phyloP scores from a whole-genome alignment of 2,888 invertebrate genomes.

The Mesoligia furuncula region DNA sequence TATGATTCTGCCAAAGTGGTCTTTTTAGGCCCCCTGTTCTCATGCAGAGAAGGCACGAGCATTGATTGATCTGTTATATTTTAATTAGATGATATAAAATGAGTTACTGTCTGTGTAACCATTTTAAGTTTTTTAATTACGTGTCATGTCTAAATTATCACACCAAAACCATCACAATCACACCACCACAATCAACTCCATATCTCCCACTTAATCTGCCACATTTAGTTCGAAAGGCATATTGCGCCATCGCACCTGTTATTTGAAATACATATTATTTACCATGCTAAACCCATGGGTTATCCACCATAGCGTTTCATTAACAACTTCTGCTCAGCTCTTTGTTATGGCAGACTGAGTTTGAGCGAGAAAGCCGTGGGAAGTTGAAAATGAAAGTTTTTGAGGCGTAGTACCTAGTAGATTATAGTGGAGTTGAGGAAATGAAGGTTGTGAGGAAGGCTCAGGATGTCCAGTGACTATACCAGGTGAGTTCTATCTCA shows the following conservation, averaged over 20 bases:
- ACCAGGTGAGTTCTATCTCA: neutral
- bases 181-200: slow-evolving; percentile 13
- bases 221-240: slow-evolving; percentile 76
- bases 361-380: slow-evolving; percentile 76
- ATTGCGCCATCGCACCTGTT: slow-evolving; percentile 83
- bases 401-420: slow-evolving; percentile 18
- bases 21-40: no score
- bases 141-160: no score
- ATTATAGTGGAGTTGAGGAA: slow-evolving; percentile 14
- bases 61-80: no score
- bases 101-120: no score
- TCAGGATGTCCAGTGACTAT: no score
- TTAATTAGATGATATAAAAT: no score
- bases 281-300: slow-evolving; percentile 59
- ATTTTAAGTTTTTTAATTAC: no score
- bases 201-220: slow-evolving; percentile 38
- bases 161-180: slow-evolving; percentile 44
- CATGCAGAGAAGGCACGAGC: no score
- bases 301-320: slow-evolving; percentile 68
- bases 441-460: neutral
- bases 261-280: slow-evolving; percentile 85
- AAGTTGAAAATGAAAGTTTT: slow-evolving; percentile 71
- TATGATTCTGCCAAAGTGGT: no score
- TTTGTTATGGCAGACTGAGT: slow-evolving; percentile 71
- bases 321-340: slow-evolving; percentile 57